Evolutionary conservation across 2,888 invertebrate species (phyloP).

Genomic region (Eupithecia abbreviata): DNA sequence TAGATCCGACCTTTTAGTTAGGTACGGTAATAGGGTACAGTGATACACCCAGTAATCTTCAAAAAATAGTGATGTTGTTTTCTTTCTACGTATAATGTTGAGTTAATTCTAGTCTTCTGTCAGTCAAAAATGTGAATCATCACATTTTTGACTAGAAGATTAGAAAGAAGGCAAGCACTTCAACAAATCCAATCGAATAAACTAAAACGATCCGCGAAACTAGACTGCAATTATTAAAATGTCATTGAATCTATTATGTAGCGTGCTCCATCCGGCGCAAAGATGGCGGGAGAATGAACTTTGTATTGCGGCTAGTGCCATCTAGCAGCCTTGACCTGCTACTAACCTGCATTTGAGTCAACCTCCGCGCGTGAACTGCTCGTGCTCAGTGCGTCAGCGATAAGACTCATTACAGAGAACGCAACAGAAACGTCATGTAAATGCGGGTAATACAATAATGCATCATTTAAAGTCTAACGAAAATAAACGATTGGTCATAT

Average conservation of each 20-base stretch:
- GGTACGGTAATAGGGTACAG: background rate
- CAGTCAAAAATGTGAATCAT: background rate
- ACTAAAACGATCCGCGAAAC: slow-evolving; percentile 11
- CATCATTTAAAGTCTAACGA: background rate
- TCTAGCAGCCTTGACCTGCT: slow-evolving; percentile 61
- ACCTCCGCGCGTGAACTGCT: slow-evolving; percentile 27
- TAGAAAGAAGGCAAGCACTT: background rate
- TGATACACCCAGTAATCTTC: background rate
- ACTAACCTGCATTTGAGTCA: slow-evolving; percentile 35
- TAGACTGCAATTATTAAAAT: slow-evolving; percentile 25
- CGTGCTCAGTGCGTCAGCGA: slow-evolving; percentile 33
- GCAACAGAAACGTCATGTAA: slow-evolving; percentile 26
- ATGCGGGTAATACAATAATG: slow-evolving; percentile 11
- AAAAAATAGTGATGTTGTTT: background rate
- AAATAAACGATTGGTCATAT: background rate
- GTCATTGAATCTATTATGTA: slow-evolving; percentile 34
- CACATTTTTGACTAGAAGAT: too few species aligned
- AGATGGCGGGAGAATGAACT: slow-evolving; percentile 57
- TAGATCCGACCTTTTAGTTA: slow-evolving; percentile 3
- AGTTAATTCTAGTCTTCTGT: background rate
- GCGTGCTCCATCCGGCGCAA: slow-evolving; percentile 43
- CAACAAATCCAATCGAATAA: background rate
- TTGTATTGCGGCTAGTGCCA: slow-evolving; percentile 64
- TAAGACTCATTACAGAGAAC: slow-evolving; percentile 21
- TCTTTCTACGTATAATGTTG: background rate